A percentile compares a stretch with the other conserved stretches of the same genome.
These are phyloP conservation scores for Osedax frankpressi DNA, from an alignment of 2,888 invertebrate species.

Conservation along the genomic window DNA sequence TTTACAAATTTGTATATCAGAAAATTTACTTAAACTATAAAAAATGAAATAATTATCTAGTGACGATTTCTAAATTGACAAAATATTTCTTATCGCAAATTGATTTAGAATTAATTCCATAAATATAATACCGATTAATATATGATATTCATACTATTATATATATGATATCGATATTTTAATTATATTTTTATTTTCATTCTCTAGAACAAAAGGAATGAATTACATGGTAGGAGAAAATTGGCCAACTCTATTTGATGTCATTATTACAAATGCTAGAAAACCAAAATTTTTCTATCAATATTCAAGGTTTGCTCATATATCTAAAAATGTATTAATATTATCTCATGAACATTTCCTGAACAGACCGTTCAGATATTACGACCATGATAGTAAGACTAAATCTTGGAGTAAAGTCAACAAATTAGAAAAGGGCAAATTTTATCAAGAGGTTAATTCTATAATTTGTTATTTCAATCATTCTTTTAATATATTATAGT, in stretches of 20 bases:
- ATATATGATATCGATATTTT: neutral
- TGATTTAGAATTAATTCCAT: no score
- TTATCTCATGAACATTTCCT: no score
- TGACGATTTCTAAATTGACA: no score
- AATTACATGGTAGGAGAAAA: constrained; percentile 69
- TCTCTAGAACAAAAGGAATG: constrained; percentile 74
- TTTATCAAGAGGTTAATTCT: constrained; percentile 73
- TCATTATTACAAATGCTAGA: constrained; percentile 74
- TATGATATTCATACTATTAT: no score
- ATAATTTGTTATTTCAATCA: no score
- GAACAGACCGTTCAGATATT: constrained; percentile 67
- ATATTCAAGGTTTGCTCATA: constrained; percentile 55
- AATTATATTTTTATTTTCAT: constrained; percentile 26
- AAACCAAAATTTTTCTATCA: constrained; percentile 93
- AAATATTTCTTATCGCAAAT: neutral
- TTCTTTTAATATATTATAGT: no score
- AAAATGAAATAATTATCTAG: no score
- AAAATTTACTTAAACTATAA: no score
- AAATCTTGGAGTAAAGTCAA: constrained; percentile 84
- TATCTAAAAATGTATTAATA: no score
- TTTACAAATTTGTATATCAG: no score
- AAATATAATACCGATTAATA: neutral
- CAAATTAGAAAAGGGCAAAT: constrained; percentile 68
- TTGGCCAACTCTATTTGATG: constrained; percentile 83
- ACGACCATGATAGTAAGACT: constrained; percentile 65